A percentile compares a stretch with the other conserved stretches of the same genome.
Conservation (phyloP, 2,113 vertebrate species). For the Girardinichthys multiradiatus region DNA sequence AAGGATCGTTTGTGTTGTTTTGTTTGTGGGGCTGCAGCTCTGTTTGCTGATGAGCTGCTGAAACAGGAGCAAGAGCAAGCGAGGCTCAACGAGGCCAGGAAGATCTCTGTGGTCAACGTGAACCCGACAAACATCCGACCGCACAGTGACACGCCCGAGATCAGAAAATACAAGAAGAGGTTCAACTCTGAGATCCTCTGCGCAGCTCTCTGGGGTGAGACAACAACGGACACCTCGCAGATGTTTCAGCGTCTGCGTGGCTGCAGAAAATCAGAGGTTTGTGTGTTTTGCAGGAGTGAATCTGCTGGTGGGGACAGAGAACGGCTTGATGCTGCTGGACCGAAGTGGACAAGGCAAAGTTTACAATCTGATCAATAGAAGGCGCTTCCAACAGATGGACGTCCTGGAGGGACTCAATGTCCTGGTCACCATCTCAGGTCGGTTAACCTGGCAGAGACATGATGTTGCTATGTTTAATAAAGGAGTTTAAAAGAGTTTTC, state of each 20-base stretch:
- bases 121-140: slow-evolving; percentile 99
- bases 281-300: slow-evolving; percentile 87
- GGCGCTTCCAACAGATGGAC: slow-evolving; percentile 99
- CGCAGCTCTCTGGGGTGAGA: slow-evolving; percentile 95
- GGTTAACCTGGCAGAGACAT: background rate
- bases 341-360: slow-evolving; percentile 97
- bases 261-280: background rate
- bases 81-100: slow-evolving; percentile 95
- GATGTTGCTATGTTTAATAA: background rate
- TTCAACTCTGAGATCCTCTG: slow-evolving; percentile 99
- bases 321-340: slow-evolving; percentile 97
- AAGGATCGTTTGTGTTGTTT: background rate
- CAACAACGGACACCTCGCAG: background rate
- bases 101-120: slow-evolving; percentile 98
- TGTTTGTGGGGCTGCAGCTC: slow-evolving; percentile 69
- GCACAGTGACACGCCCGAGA: slow-evolving; percentile 98
- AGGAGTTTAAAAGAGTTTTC: background rate
- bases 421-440: slow-evolving; percentile 98
- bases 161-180: slow-evolving; percentile 99
- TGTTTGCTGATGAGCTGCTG: slow-evolving; percentile 92
- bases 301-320: slow-evolving; percentile 96
- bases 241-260: too few species aligned
- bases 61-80: slow-evolving; percentile 96
- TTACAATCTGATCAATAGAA: slow-evolving; percentile 96
- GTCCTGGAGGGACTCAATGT: slow-evolving; percentile 98